phyloP scores from a whole-genome alignment of 2,797 vertebrate genomes.

The Bradypodion pumilum region DNA sequence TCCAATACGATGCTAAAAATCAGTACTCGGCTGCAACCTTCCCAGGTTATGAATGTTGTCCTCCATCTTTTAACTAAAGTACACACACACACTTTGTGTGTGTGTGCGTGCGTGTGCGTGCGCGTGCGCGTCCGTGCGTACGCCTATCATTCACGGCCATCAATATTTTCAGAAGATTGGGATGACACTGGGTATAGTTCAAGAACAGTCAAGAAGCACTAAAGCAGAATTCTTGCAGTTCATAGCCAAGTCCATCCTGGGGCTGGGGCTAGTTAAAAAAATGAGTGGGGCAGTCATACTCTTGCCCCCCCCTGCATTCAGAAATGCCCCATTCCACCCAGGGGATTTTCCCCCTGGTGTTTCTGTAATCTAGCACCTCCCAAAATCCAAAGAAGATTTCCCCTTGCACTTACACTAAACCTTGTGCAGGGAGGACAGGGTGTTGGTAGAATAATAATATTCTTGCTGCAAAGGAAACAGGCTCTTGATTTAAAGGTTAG shows the following conservation, averaged over 20 bases:
- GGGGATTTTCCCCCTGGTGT: slow-evolving; percentile 27
- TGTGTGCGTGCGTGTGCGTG: too few relatives aligned
- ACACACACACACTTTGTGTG: too few relatives aligned
- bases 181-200: background rate
- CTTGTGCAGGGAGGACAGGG: slow-evolving; percentile 1
- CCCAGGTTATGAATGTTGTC: background rate
- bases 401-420: background rate
- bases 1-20: background rate
- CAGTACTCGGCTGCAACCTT: background rate
- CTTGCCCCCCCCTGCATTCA: background rate
- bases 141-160: background rate
- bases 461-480: slow-evolving; percentile 42
- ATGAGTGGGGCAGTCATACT: background rate
- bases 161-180: background rate
- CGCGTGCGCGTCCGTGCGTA: too few relatives aligned
- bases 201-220: background rate
- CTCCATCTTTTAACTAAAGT: background rate
- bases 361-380: slow-evolving; percentile 52
- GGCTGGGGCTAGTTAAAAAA: background rate
- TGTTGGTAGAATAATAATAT: background rate
- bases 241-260: background rate
- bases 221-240: background rate
- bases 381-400: slow-evolving; percentile 53
- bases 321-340: background rate
- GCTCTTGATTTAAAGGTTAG: slow-evolving; percentile 30